A percentile compares a stretch with the other conserved stretches of the same genome.
These are phyloP conservation scores for Lacanobia oleracea DNA, from an alignment of 2,888 invertebrate genomes.

Conservation along the genomic window DNA sequence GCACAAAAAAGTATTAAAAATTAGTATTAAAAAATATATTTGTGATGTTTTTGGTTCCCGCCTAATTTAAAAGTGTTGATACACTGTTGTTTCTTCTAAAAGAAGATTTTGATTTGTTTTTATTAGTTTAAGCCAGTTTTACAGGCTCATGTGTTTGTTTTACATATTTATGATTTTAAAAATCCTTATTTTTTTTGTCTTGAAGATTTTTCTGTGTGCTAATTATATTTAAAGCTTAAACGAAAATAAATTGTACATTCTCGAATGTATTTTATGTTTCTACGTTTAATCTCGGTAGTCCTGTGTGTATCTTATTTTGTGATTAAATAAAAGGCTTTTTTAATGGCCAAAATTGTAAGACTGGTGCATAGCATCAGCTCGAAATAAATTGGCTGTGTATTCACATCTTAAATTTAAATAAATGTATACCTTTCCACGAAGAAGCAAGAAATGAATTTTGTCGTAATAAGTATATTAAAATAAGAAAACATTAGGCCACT, in stretches of 20 bases:
- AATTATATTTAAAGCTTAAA: not conserved
- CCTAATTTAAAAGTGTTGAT: slow-evolving; percentile 4
- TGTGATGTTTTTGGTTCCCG: slow-evolving; percentile 23
- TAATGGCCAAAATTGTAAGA: too few relatives aligned
- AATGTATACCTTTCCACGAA: too few relatives aligned
- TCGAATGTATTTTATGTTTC: not conserved
- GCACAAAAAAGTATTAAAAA: not conserved
- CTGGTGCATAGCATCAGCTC: too few relatives aligned
- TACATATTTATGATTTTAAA: not conserved
- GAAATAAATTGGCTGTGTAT: too few relatives aligned
- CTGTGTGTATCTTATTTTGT: not conserved
- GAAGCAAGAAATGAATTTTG: too few relatives aligned
- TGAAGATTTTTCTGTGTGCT: not conserved
- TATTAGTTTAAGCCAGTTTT: slow-evolving; percentile 4
- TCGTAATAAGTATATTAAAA: too few relatives aligned
- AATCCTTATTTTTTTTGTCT: too few relatives aligned
- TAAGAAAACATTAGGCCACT: too few relatives aligned
- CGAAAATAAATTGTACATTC: not conserved
- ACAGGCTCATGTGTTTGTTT: not conserved
- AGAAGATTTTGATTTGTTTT: not conserved
- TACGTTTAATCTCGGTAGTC: not conserved
- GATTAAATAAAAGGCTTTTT: not conserved
- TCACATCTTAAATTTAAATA: too few relatives aligned
- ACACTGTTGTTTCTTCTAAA: slow-evolving; percentile 18
- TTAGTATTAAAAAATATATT: not conserved